Percentiles rank a stretch among this genome's conserved stretches.
These are phyloP conservation scores for Zaprionus gabonicus DNA, from an alignment of 1,140 invertebrate species.

Conservation along the genomic window DNA sequence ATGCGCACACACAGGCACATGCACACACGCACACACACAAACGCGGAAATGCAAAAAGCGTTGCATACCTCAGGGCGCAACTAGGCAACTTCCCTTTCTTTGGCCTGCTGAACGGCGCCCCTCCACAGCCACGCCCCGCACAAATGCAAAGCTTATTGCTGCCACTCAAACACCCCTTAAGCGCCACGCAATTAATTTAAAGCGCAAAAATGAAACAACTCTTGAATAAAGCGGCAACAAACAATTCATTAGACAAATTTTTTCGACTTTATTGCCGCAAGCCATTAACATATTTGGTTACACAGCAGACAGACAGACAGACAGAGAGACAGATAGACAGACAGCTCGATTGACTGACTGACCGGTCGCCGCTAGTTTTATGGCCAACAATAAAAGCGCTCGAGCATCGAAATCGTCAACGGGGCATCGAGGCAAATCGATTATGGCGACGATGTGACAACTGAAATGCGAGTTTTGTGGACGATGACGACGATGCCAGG, in stretches of 20 bases:
- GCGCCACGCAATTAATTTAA: not conserved
- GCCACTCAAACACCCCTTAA: not conserved
- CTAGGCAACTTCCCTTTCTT: not conserved
- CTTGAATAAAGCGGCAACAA: conserved; percentile 5
- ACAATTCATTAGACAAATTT: conserved; percentile 33
- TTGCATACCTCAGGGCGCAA: conserved; percentile 64
- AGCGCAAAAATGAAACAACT: not conserved
- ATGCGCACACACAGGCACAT: conserved; percentile 7
- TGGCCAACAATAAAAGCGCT: conserved; percentile 31
- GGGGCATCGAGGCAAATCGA: conserved; percentile 50
- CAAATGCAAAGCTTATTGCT: not conserved
- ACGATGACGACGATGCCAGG: no score
- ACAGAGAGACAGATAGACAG: not conserved
- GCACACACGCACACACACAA: conserved; percentile 5
- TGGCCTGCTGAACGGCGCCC: not conserved
- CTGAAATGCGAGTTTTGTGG: conserved; percentile 26
- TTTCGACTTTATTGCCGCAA: not conserved
- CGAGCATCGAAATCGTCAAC: not conserved
- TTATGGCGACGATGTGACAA: conserved; percentile 73
- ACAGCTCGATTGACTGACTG: not conserved
- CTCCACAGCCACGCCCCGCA: not conserved
- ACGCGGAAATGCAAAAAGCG: conserved; percentile 18
- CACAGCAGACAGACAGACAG: not conserved
- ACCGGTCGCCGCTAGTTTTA: conserved; percentile 29
- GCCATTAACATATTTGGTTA: conserved; percentile 44